Evolutionary conservation across 2,888 invertebrate species (phyloP).

Genomic region (Macaria notata): DNA sequence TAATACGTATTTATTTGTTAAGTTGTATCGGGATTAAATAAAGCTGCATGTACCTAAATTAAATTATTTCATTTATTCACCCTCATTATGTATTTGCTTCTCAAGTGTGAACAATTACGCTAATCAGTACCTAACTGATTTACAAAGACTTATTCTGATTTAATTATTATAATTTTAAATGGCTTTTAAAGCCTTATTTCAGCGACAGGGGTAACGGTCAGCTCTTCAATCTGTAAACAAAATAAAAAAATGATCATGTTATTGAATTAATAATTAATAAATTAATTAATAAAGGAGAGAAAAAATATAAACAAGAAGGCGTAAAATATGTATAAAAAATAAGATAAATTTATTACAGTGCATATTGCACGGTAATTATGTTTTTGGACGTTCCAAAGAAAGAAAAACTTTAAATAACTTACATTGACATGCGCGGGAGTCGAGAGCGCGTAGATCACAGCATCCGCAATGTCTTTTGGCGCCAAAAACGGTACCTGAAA

Average conservation of each 20-base stretch:
- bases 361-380: not conserved
- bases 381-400: not conserved
- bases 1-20: too few species aligned
- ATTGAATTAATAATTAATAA: too few species aligned
- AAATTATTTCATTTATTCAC: too few species aligned
- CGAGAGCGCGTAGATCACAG: conserved; percentile 83
- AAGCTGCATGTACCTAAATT: too few species aligned
- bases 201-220: not conserved
- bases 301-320: not conserved
- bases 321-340: not conserved
- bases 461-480: conserved; percentile 84
- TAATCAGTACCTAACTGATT: too few species aligned
- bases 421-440: conserved; percentile 82
- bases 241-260: not conserved
- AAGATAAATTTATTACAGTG: not conserved
- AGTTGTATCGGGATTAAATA: too few species aligned
- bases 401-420: conserved; percentile 27
- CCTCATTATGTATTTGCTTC: too few species aligned
- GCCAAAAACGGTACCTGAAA: conserved; percentile 55
- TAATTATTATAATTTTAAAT: too few species aligned
- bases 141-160: too few species aligned
- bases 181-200: not conserved
- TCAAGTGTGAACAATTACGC: too few species aligned
- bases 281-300: too few species aligned
- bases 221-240: not conserved